Evolutionary conservation across 2,113 vertebrate species (phyloP).

Genomic region (Charadrius vociferus): DNA sequence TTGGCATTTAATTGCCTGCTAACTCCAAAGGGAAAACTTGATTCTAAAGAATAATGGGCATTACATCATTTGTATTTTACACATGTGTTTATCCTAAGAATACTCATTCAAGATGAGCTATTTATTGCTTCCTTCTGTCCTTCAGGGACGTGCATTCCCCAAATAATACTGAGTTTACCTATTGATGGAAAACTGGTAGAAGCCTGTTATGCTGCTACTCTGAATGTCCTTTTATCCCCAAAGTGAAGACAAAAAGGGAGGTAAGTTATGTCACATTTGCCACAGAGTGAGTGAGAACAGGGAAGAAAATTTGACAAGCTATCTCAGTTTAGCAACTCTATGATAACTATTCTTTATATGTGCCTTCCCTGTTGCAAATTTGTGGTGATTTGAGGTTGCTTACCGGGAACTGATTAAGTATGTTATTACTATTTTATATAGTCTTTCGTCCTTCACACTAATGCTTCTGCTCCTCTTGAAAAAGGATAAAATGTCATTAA

Average conservation of each 20-base stretch:
- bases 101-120: not conserved
- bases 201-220: not conserved
- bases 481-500: not conserved
- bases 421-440: not conserved
- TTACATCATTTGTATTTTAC: not conserved
- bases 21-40: not conserved
- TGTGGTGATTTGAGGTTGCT: not conserved
- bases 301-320: not conserved
- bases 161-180: not conserved
- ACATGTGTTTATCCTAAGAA: not conserved
- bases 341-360: not conserved
- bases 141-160: not conserved
- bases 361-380: not conserved
- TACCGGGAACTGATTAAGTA: not conserved
- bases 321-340: not conserved
- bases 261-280: not conserved
- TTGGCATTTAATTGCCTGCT: not conserved
- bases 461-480: not conserved
- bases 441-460: not conserved
- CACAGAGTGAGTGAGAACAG: not conserved
- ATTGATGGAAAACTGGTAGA: not conserved
- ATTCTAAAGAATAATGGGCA: not conserved
- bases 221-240: not conserved
- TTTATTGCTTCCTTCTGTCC: not conserved
- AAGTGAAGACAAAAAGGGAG: not conserved